These are phyloP conservation scores for Apis cerana DNA, from an alignment of 1,140 invertebrate genomes.

Conservation along the genomic window DNA sequence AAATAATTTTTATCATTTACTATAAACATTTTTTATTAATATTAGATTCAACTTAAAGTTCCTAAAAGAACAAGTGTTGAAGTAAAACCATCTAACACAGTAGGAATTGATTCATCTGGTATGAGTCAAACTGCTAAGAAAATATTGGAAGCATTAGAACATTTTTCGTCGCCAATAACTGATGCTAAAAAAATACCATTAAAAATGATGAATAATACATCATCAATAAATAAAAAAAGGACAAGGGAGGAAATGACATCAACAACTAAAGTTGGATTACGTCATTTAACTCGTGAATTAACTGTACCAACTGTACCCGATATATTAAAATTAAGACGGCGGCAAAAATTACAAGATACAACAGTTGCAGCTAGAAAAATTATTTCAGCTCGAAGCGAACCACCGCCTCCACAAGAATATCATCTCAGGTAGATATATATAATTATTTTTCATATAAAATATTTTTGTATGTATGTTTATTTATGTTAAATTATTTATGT, in stretches of 20 bases:
- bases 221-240: constrained; percentile 63
- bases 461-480: background rate
- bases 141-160: constrained; percentile 87
- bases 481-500: background rate
- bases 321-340: constrained; percentile 83
- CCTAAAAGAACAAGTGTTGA: constrained; percentile 77
- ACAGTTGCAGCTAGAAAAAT: constrained; percentile 85
- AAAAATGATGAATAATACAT: constrained; percentile 57
- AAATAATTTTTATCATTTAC: constrained; percentile 10
- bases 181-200: constrained; percentile 88
- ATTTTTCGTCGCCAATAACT: constrained; percentile 87
- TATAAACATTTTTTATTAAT: constrained; percentile 16
- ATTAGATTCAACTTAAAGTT: constrained; percentile 72
- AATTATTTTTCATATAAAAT: background rate
- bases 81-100: constrained; percentile 79
- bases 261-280: constrained; percentile 71
- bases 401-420: constrained; percentile 71
- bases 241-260: constrained; percentile 64
- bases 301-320: constrained; percentile 83
- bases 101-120: constrained; percentile 68
- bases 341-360: constrained; percentile 82
- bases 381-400: constrained; percentile 77
- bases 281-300: constrained; percentile 80
- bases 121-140: constrained; percentile 85
- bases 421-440: constrained; percentile 69